Conservation (phyloP, 2,797 vertebrate genomes). For the Schizopygopsis pylzovi region DNA sequence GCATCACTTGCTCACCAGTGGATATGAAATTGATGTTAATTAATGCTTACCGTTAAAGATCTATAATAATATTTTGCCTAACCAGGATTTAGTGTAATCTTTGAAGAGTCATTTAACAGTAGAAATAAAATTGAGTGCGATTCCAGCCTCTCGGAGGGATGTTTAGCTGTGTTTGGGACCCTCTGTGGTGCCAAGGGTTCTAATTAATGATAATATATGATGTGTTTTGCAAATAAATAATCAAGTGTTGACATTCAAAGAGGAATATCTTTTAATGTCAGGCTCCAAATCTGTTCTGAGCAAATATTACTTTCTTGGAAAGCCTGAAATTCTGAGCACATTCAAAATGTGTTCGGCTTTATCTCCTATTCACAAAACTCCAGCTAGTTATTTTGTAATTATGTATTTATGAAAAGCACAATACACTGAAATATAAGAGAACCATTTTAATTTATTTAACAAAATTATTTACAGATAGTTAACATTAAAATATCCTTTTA, state of each 20-base stretch:
- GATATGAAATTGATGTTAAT: not conserved
- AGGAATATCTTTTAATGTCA: too few relatives aligned
- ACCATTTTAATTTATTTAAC: not conserved
- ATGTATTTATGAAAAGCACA: not conserved
- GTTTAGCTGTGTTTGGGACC: slow-evolving; percentile 34
- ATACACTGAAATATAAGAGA: not conserved
- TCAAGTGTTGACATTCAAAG: slow-evolving; percentile 35
- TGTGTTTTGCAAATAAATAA: slow-evolving; percentile 8
- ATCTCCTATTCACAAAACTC: not conserved
- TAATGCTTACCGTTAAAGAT: not conserved
- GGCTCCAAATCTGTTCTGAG: too few relatives aligned
- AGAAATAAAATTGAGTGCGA: slow-evolving; percentile 34
- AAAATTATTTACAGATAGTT: not conserved
- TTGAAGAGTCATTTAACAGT: not conserved
- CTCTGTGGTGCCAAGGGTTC: slow-evolving; percentile 37
- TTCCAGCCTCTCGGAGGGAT: slow-evolving; percentile 15
- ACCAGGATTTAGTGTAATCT: not conserved
- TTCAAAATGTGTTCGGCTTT: not conserved
- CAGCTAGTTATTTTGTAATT: not conserved
- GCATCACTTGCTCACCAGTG: not conserved
- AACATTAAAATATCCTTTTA: not conserved
- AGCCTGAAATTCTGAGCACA: not conserved
- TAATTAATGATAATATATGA: slow-evolving; percentile 56
- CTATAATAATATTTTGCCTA: not conserved
- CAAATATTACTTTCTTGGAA: too few relatives aligned